These are phyloP conservation scores for Delphinus delphis DNA, from an alignment of 2,113 vertebrate species.

Conservation along the genomic window DNA sequence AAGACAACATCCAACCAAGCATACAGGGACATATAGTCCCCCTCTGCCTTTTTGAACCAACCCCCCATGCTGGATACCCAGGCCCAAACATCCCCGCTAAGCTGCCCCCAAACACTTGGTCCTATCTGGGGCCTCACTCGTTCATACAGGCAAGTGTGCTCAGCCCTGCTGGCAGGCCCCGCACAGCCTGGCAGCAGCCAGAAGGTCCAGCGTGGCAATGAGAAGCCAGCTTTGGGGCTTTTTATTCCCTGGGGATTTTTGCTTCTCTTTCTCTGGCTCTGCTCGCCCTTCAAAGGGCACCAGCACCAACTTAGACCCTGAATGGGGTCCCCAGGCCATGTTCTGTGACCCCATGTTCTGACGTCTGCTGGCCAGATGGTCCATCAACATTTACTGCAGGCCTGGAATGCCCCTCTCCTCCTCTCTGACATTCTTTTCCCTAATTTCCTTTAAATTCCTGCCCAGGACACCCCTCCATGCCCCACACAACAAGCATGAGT, in stretches of 20 bases:
- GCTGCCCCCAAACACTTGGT: no score
- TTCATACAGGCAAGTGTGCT: accelerated
- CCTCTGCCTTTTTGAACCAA: neutral
- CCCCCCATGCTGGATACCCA: neutral
- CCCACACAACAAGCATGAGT: neutral
- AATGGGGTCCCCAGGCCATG: neutral
- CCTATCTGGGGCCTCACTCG: neutral
- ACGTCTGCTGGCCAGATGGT: neutral
- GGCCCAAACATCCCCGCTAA: neutral
- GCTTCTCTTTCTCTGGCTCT: neutral
- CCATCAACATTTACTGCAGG: neutral
- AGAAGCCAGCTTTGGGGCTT: no score
- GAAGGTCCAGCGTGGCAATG: accelerated
- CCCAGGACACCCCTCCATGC: neutral
- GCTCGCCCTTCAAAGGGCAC: neutral
- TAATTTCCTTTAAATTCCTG: neutral
- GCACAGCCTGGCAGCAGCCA: neutral
- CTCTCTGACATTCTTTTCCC: neutral
- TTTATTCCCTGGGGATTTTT: neutral
- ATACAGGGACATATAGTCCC: neutral
- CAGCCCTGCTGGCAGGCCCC: accelerated
- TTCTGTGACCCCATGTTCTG: neutral
- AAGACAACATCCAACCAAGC: neutral
- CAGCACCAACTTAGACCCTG: no score
- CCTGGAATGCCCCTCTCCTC: neutral